These are phyloP conservation scores for Siniperca scherzeri DNA, from an alignment of 2,797 vertebrate species.

Conservation along the genomic window DNA sequence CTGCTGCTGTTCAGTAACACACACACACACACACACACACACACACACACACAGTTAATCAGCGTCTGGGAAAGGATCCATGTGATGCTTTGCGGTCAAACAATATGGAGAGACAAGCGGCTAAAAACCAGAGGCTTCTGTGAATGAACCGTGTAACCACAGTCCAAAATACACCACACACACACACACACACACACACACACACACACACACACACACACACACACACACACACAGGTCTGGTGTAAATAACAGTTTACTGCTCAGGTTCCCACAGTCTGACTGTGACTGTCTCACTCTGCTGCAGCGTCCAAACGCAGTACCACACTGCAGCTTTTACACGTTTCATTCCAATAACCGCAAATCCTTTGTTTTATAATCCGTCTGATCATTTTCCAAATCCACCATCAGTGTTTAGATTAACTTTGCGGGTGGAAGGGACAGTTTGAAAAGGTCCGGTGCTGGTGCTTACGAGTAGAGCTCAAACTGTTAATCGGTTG, in stretches of 20 bases:
- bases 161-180: slow-evolving; percentile 8
- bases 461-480: too few relatives aligned
- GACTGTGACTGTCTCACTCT: slow-evolving; percentile 1
- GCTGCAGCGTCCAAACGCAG: slow-evolving; percentile 4
- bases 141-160: slow-evolving; percentile 25
- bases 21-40: neutral
- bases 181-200: neutral
- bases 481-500: too few relatives aligned
- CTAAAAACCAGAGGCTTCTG: slow-evolving; percentile 15
- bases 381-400: too few relatives aligned
- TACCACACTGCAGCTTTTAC: too few relatives aligned
- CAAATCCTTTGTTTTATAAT: neutral
- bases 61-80: slow-evolving; percentile 30
- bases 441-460: too few relatives aligned
- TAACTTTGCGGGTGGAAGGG: too few relatives aligned
- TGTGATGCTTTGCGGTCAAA: slow-evolving; percentile 31
- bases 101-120: slow-evolving; percentile 16
- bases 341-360: neutral
- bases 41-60: neutral
- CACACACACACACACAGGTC: neutral
- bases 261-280: slow-evolving; percentile 22
- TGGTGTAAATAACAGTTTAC: slow-evolving; percentile 32
- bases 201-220: slow-evolving; percentile 1
- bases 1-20: neutral
- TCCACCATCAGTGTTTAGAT: neutral